Evolutionary conservation across 1,140 invertebrate species (phyloP), one percentile per base, ranked within the genome.

Genomic region (Drosophila rufa): DNA sequence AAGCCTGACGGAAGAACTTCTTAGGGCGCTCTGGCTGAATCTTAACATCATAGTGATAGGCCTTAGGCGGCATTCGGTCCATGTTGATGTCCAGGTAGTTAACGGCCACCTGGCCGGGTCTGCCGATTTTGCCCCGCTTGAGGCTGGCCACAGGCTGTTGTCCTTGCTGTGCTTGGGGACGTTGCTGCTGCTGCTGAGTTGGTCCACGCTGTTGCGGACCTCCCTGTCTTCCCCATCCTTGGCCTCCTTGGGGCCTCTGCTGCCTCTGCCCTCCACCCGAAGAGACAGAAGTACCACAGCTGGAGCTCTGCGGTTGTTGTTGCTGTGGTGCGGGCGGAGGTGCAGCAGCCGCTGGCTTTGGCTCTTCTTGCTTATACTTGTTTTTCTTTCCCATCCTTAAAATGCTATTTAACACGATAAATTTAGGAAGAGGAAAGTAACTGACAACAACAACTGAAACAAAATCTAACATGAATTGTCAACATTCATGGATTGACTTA

Each of bases 61-160:
- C 93, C 0, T 46, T 69, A 3, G 82, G 36, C 9, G 94, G 91
- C 33, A 94, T 94, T 46, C 92, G 82, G 0, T 40, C 25, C 38
- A 96, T 86, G 17, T 91, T 81, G 0, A 96, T 76, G 27, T 79
- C 25, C 12, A 95, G 84, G 93, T 96, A 94, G 79, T 96, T 96
- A 0, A 94, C 94, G 64, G 93, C 93, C 0, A 95, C 93, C 33
- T 42, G 17, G 19, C 94, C 94, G 11, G 12, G 66, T 59, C 58
- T 64, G 0, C 95, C 95, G 33, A 40, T 3, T 0, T 84, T 94
- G 2, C 94, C 95, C 4, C 90, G 82, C 27, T 80, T 77, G 3
- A 87, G 67, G 17, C n/a, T 61, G 8, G 75, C 81, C 1, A 25
- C 33, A 9, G 75, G 51, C n/a, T 56, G 45, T 7, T 71, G 48